phyloP scores from a whole-genome alignment of 2,113 vertebrate species.

The Sigmodon hispidus region DNA sequence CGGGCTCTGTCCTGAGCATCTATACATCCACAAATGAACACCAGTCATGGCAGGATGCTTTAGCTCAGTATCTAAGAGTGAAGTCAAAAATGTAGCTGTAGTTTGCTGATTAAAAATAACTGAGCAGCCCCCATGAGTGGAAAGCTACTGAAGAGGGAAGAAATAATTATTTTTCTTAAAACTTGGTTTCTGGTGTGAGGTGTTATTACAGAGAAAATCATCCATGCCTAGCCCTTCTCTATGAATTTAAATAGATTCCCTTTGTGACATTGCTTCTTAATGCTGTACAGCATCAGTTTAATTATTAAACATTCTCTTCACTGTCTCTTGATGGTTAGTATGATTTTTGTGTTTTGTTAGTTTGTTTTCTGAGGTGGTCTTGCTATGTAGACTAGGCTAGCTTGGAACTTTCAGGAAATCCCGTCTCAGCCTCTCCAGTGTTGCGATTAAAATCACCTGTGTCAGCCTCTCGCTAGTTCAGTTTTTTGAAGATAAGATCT shows the following conservation, averaged over 20 bases:
- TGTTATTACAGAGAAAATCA: not conserved
- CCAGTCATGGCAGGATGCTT: not conserved
- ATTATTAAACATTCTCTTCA: not conserved
- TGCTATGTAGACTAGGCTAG: not conserved
- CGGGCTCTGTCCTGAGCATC: not conserved
- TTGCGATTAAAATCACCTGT: not conserved
- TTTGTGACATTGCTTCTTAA: slow-evolving; percentile 1
- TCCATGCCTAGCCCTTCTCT: not conserved
- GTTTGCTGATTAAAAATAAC: not conserved
- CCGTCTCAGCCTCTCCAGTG: not conserved
- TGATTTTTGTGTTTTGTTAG: not conserved
- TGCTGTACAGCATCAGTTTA: not conserved
- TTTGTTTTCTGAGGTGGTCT: not conserved
- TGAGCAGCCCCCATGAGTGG: not conserved
- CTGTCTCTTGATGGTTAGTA: not conserved
- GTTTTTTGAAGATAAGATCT: not conserved
- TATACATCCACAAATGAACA: not conserved
- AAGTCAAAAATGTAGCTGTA: not conserved
- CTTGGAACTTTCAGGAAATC: not conserved
- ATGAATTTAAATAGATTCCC: not conserved
- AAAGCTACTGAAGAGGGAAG: not conserved
- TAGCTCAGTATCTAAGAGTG: not conserved
- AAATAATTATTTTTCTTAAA: slow-evolving; percentile 14
- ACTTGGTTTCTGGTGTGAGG: not conserved
- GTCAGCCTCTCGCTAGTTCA: too few species aligned